Evolutionary conservation across 2,888 invertebrate genomes (phyloP).

Genomic region (Perdita meconis): DNA sequence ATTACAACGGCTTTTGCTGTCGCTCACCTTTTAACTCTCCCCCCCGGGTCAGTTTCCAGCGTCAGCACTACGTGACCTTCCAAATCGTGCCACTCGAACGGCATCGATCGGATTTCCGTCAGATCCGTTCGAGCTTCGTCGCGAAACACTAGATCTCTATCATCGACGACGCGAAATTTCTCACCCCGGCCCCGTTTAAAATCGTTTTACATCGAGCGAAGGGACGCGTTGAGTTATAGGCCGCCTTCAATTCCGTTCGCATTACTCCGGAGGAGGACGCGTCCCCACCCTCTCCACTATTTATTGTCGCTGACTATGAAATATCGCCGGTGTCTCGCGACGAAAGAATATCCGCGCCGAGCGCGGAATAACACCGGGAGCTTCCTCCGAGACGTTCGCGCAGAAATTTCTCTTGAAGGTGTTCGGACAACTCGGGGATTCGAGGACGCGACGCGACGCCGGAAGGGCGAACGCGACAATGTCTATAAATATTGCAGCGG

Average conservation of each 20-base stretch:
- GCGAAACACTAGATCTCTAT: slow-evolving; percentile 45
- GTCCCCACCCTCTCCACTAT: slow-evolving; percentile 22
- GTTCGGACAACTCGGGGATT: neutral
- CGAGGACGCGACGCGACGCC: neutral
- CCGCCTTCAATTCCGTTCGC: slow-evolving; percentile 61
- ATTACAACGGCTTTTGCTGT: neutral
- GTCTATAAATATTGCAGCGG: slow-evolving; percentile 66
- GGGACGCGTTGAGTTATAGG: slow-evolving; percentile 57
- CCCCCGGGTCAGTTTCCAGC: neutral
- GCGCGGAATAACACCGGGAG: slow-evolving; percentile 35
- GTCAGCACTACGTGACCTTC: neutral
- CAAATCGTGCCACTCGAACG: neutral
- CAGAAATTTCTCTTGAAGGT: too few relatives aligned
- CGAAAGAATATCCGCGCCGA: slow-evolving; percentile 24
- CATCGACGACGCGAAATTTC: slow-evolving; percentile 42
- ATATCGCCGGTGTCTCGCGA: slow-evolving; percentile 54
- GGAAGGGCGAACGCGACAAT: slow-evolving; percentile 21
- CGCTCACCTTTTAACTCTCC: neutral
- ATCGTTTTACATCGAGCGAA: slow-evolving; percentile 45
- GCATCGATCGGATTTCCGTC: neutral
- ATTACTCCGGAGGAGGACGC: slow-evolving; percentile 12
- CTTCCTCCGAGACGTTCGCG: too few relatives aligned
- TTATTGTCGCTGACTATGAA: slow-evolving; percentile 53
- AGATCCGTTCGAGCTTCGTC: slow-evolving; percentile 23
- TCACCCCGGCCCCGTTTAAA: slow-evolving; percentile 49